Evolutionary conservation across 2,113 vertebrate genomes (phyloP).

Genomic region (Corythornis cristatus): DNA sequence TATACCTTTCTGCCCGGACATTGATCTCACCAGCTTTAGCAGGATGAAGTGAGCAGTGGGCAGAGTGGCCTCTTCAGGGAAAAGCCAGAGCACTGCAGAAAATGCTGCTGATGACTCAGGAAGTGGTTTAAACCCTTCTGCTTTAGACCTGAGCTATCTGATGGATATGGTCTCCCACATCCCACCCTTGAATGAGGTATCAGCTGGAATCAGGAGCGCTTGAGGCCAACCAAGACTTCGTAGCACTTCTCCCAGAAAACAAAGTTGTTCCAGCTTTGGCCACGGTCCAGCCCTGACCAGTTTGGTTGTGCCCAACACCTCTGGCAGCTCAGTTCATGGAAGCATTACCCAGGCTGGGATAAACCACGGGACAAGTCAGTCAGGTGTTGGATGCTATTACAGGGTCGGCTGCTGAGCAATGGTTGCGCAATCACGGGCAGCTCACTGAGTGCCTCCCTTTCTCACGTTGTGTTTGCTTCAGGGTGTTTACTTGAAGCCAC

Average conservation of each 20-base stretch:
- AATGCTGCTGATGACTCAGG: neutral
- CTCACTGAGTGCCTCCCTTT: neutral
- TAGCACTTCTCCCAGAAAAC: neutral
- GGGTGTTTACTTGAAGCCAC: neutral
- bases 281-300: neutral
- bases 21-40: neutral
- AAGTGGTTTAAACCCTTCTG: neutral
- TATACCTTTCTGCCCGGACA: neutral
- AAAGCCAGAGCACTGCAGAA: neutral
- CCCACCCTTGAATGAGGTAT: neutral
- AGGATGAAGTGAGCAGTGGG: neutral
- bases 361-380: neutral
- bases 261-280: neutral
- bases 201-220: neutral
- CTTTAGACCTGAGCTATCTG: neutral
- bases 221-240: neutral
- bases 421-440: neutral
- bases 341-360: neutral
- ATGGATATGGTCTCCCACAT: fast-evolving
- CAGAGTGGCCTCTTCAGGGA: neutral
- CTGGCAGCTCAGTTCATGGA: neutral
- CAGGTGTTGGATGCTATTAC: neutral
- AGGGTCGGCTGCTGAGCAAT: neutral
- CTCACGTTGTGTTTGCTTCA: neutral
- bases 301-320: neutral